Percentiles rank a stretch among this genome's conserved stretches.
Evolutionary conservation across 2,888 invertebrate species (phyloP).

Genomic region (Alloscopus bannaensis): DNA sequence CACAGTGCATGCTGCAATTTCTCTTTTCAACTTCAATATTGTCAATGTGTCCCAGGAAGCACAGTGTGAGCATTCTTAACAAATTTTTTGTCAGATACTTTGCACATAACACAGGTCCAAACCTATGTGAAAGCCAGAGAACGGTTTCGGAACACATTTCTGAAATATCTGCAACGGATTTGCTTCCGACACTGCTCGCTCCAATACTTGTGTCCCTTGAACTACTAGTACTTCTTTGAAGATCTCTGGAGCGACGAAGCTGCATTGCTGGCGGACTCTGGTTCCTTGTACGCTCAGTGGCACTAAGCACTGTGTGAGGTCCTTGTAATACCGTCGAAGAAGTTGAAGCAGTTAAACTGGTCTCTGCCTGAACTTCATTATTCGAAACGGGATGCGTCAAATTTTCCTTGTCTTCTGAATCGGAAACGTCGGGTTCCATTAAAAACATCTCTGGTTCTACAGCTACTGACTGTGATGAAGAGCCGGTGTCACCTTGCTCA

Average conservation of each 20-base stretch:
- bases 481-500: constrained; percentile 19
- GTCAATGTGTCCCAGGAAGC: constrained; percentile 88
- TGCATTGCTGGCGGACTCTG: constrained; percentile 51
- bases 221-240: constrained; percentile 50
- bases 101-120: constrained; percentile 96
- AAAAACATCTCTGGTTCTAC: constrained; percentile 79
- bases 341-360: neutral
- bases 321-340: neutral
- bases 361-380: neutral
- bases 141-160: constrained; percentile 92
- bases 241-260: constrained; percentile 31
- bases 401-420: constrained; percentile 79
- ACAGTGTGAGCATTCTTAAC: constrained; percentile 93
- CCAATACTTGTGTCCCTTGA: constrained; percentile 55
- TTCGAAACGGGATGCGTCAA: constrained; percentile 73
- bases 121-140: constrained; percentile 93
- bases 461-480: constrained; percentile 18
- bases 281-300: constrained; percentile 26
- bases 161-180: constrained; percentile 75
- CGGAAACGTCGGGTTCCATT: constrained; percentile 85
- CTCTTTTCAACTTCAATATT: constrained; percentile 78
- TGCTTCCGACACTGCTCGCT: constrained; percentile 43
- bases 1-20: constrained; percentile 76
- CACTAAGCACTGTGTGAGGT: neutral
- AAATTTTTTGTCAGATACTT: constrained; percentile 93